Conservation (phyloP, 2,888 invertebrate species). For the Ellobium chinense region DNA sequence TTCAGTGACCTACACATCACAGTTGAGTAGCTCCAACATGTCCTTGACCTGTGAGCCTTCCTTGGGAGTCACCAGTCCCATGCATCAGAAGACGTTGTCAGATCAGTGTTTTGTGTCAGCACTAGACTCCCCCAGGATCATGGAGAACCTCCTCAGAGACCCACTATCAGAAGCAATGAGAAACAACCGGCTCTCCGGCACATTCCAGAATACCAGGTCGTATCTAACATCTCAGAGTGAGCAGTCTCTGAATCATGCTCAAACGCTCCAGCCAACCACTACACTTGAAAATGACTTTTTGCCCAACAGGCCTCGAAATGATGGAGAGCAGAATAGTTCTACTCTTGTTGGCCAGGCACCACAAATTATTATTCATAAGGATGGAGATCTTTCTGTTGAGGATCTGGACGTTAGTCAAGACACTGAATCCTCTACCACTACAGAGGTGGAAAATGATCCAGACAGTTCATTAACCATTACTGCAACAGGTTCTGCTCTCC, state of each 20-base stretch:
- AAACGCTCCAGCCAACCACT: neutral
- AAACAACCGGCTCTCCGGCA: neutral
- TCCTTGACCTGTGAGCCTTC: constrained; percentile 39
- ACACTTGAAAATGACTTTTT: neutral
- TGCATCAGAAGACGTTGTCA: constrained; percentile 35
- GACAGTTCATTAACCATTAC: neutral
- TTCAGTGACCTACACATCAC: constrained; percentile 37
- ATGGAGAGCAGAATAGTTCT: neutral
- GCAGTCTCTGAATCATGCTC: neutral
- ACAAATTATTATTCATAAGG: neutral
- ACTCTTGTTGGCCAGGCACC: neutral
- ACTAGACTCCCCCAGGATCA: constrained; percentile 6
- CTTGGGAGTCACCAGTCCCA: constrained; percentile 18
- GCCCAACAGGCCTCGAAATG: neutral
- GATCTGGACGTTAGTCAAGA: neutral
- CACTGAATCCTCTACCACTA: too few species aligned
- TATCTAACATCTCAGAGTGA: neutral
- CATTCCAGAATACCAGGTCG: neutral
- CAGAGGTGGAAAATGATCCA: neutral
- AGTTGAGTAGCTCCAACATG: constrained; percentile 28
- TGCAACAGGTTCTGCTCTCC: too few species aligned
- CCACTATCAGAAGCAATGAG: constrained; percentile 15
- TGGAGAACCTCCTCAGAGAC: constrained; percentile 17
- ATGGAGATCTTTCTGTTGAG: neutral
- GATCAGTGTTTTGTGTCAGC: constrained; percentile 37